phyloP scores from a whole-genome alignment of 2,888 invertebrate genomes.

The Drosophila ustulata region DNA sequence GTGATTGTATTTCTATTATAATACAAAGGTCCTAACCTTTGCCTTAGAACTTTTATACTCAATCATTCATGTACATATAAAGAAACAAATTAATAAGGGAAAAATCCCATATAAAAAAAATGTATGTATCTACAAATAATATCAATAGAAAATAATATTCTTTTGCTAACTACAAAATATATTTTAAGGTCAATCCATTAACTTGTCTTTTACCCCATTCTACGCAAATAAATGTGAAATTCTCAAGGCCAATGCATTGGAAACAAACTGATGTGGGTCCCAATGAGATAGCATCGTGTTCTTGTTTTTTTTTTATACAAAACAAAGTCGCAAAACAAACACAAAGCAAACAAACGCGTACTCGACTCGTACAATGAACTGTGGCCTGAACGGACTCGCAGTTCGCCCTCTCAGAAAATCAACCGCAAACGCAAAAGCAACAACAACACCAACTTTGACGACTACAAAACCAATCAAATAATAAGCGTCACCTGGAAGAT shows the following conservation, averaged over 20 bases:
- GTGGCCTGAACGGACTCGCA: slow-evolving; percentile 38
- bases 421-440: neutral
- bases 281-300: neutral
- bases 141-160: neutral
- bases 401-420: slow-evolving; percentile 33
- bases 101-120: no score
- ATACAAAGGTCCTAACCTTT: no score
- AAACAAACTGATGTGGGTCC: slow-evolving; percentile 1
- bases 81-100: no score
- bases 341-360: slow-evolving; percentile 41
- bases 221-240: neutral
- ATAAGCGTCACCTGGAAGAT: slow-evolving; percentile 53
- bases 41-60: no score
- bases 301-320: neutral
- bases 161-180: neutral
- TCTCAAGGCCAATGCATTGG: slow-evolving; percentile 26
- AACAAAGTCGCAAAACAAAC: slow-evolving; percentile 12
- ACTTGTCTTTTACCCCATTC: neutral
- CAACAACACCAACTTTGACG: slow-evolving; percentile 12
- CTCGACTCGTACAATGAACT: slow-evolving; percentile 49
- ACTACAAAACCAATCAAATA: slow-evolving; percentile 41
- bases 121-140: neutral
- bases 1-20: no score
- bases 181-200: neutral
- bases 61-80: no score